These are phyloP conservation scores for Drosophila fungiperda DNA, from an alignment of 2,888 invertebrate genomes.

Conservation along the genomic window DNA sequence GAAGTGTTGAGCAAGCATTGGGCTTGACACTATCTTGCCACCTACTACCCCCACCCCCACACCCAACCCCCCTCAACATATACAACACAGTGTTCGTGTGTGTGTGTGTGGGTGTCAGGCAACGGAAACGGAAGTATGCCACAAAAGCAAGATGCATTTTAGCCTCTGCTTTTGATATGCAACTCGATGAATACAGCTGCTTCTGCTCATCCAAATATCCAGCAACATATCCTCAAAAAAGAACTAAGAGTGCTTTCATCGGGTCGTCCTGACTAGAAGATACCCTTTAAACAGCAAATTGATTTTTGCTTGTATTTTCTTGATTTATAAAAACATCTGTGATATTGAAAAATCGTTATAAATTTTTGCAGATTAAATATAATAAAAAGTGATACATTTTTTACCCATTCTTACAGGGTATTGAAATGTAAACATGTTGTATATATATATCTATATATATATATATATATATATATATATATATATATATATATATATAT, in stretches of 20 bases:
- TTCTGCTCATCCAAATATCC: slow-evolving; percentile 38
- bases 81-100: neutral
- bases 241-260: too few relatives aligned
- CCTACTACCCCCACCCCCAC: neutral
- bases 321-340: neutral
- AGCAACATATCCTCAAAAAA: neutral
- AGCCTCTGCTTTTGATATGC: slow-evolving; percentile 69
- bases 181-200: slow-evolving; percentile 43
- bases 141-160: slow-evolving; percentile 74
- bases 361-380: neutral
- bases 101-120: slow-evolving; percentile 14
- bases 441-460: neutral
- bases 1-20: slow-evolving; percentile 78
- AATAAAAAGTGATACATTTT: neutral
- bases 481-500: neutral
- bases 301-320: too few relatives aligned
- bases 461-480: neutral
- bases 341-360: too few relatives aligned
- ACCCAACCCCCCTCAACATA: neutral
- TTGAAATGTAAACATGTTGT: neutral
- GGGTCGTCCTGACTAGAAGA: neutral
- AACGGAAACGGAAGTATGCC: slow-evolving; percentile 59
- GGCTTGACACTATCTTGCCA: slow-evolving; percentile 67
- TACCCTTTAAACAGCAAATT: neutral
- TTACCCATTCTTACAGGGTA: neutral